Base-by-base conservation (phyloP, 2,888 invertebrate genomes). In the Argynnis bischoffii region DNA sequence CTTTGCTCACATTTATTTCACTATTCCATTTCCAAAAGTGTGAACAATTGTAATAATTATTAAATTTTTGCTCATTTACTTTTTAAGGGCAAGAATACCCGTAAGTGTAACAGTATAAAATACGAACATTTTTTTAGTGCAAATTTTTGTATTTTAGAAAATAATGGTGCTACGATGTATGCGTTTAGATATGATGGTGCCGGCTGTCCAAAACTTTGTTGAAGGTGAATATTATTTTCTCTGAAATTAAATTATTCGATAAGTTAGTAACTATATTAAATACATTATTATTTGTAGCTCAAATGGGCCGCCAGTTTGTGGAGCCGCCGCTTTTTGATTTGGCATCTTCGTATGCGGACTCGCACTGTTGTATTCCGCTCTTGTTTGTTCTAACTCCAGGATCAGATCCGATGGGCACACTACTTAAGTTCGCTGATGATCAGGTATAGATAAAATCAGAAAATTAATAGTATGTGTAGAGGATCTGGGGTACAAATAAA, bases 341-440 rank as follows among this genome's bases (percentile, higher is more conserved):
- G 74, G 88, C 93, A 0, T 96, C 97, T 2, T 97, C 97, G 0
- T 99, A 96, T 82, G 90, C 93, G 0, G 98, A 98, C 81, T 98
- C 98, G 0, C 96, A 97, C 78, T 96, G 95, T 80, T 95, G 95
- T 79, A 95, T 97, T n/a, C 99, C 99, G 0, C 86, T 99, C 69
- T 96, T 99, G 77, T 98, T 99, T 80, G 95, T 99, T 35, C 88
- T 99, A 70, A 98, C 98, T 0, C 98, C 98, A 0, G 98, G 98
- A 4, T 97, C 98, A 0, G 99, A 99, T 93, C 99, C 99, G 0
- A 98, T 97, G 79, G 97, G 97, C 31, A 95, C 97, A 0, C 86
- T 99, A 50, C 93, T 98, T 2, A 97, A 98, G 86, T 98, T 98
- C 87, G 98, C 98, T 26, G 98, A 98, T 73, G 98, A 98, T 83